These are phyloP conservation scores for Drosophila rhopaloa DNA, from an alignment of 1,140 invertebrate genomes.

Conservation along the genomic window DNA sequence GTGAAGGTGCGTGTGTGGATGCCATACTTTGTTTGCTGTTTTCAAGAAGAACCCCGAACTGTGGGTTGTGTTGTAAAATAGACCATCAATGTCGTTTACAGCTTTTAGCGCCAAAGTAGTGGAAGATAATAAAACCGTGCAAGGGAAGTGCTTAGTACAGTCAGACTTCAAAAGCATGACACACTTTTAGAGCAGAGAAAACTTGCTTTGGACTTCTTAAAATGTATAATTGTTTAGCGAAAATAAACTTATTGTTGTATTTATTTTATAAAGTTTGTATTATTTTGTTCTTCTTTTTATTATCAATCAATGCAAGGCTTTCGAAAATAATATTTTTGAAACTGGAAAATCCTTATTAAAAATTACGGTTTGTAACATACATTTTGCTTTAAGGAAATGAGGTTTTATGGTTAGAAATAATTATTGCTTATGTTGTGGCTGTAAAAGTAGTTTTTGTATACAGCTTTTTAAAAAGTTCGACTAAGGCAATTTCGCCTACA, in stretches of 20 bases:
- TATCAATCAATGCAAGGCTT: no score
- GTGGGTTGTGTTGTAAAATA: conserved; percentile 9
- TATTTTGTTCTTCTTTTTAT: no score
- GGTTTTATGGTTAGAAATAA: no score
- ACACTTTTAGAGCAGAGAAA: not conserved
- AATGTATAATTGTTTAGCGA: not conserved
- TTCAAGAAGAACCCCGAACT: conserved; percentile 2
- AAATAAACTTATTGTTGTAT: no score
- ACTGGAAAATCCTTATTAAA: no score
- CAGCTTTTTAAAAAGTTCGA: not conserved
- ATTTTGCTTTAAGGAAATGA: no score
- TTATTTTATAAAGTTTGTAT: no score
- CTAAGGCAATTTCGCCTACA: not conserved
- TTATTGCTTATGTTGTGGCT: no score
- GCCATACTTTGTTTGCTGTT: conserved; percentile 18
- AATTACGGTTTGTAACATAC: no score
- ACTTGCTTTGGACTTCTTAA: not conserved
- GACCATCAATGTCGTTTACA: conserved; percentile 5
- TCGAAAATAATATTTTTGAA: no score
- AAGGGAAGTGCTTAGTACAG: not conserved
- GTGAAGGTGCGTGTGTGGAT: conserved; percentile 16
- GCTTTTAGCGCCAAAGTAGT: conserved; percentile 2
- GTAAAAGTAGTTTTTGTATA: not conserved
- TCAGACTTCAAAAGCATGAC: not conserved
- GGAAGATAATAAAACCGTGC: not conserved